A percentile compares a stretch with the other conserved stretches of the same genome.
Conservation (phyloP, 1,140 invertebrate species). For the Rhagoletis zephyria region DNA sequence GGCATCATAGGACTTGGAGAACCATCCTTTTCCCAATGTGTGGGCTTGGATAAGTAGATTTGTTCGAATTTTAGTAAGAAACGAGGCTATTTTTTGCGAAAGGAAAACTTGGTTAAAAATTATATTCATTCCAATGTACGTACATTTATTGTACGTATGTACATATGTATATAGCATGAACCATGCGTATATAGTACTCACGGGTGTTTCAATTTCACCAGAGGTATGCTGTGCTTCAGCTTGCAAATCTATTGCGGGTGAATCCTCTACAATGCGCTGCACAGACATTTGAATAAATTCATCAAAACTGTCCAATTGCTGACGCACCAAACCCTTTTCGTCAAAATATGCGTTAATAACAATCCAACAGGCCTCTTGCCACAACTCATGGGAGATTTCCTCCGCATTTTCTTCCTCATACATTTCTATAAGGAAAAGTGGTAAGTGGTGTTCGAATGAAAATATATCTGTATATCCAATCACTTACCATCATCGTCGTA, state of each 20-base stretch:
- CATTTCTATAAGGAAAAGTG: constrained; percentile 60
- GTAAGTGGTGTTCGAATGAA: not conserved
- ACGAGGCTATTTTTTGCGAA: constrained; percentile 77
- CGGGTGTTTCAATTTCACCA: constrained; percentile 92
- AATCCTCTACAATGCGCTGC: constrained; percentile 98
- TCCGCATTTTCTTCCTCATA: constrained; percentile 75
- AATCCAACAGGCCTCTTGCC: constrained; percentile 99
- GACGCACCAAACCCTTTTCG: constrained; percentile 98
- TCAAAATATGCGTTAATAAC: constrained; percentile 99
- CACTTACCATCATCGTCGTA: constrained; percentile 33
- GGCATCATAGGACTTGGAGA: constrained; percentile 99
- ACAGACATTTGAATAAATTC: constrained; percentile 99
- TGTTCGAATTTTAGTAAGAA: constrained; percentile 98
- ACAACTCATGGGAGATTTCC: constrained; percentile 94
- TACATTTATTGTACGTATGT: not conserved
- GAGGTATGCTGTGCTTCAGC: constrained; percentile 96
- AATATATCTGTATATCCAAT: not conserved
- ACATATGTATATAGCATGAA: too few relatives aligned
- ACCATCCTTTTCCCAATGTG: constrained; percentile 99
- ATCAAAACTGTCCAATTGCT: constrained; percentile 98
- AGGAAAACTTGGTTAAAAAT: constrained; percentile 24
- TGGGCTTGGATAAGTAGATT: constrained; percentile 98
- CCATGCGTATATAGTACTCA: constrained; percentile 70
- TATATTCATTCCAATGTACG: not conserved
- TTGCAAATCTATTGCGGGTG: constrained; percentile 96